phyloP scores from a whole-genome alignment of 2,888 invertebrate species.

The Drosophila maculinotata region DNA sequence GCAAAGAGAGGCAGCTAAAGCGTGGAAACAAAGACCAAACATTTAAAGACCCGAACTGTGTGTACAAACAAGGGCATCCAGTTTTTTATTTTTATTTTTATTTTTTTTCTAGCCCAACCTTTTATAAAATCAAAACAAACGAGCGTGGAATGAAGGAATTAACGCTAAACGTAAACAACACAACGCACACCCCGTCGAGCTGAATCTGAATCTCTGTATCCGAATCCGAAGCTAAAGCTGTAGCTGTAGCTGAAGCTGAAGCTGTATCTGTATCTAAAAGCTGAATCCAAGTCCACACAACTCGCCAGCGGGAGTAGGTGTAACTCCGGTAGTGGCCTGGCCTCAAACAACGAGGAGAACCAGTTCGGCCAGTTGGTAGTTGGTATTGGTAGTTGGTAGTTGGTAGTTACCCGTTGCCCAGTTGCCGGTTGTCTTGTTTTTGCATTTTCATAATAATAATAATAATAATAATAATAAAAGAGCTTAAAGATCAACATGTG shows the following conservation, averaged over 20 bases:
- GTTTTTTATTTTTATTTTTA: slow-evolving; percentile 50
- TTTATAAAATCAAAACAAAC: slow-evolving; percentile 77
- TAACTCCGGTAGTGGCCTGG: slow-evolving; percentile 67
- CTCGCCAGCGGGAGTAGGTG: slow-evolving; percentile 68
- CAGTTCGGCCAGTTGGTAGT: slow-evolving; percentile 51
- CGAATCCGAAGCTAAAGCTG: neutral
- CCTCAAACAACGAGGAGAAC: slow-evolving; percentile 38
- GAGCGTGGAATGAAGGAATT: slow-evolving; percentile 74
- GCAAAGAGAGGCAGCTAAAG: slow-evolving; percentile 15
- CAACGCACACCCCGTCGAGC: slow-evolving; percentile 44
- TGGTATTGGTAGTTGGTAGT: too few species aligned
- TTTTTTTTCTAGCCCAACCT: slow-evolving; percentile 58
- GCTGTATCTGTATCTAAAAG: slow-evolving; percentile 18
- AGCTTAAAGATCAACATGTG: slow-evolving; percentile 51
- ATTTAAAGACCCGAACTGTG: slow-evolving; percentile 65
- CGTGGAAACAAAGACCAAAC: slow-evolving; percentile 64
- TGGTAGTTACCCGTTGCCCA: slow-evolving; percentile 11
- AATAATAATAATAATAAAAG: slow-evolving; percentile 40
- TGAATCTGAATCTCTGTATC: slow-evolving; percentile 11
- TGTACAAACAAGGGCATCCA: slow-evolving; percentile 74
- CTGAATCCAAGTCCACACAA: slow-evolving; percentile 50
- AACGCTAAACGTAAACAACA: slow-evolving; percentile 75
- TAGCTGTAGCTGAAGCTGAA: slow-evolving; percentile 6
- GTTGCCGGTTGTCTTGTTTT: slow-evolving; percentile 17
- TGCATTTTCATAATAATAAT: slow-evolving; percentile 43